Base-by-base conservation (phyloP, 2,113 vertebrate genomes). In the Athene noctua region DNA sequence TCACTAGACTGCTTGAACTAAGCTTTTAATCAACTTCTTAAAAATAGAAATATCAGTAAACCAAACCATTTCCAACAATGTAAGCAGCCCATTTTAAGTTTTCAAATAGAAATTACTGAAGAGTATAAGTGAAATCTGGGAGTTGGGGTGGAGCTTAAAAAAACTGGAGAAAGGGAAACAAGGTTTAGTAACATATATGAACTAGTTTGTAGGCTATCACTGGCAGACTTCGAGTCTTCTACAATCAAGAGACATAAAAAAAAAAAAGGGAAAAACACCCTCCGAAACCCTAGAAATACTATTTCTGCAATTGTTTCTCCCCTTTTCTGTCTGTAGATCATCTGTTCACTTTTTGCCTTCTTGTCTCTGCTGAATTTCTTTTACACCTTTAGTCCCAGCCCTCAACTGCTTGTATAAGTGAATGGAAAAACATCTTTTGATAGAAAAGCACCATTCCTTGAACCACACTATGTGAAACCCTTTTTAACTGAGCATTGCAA, bases 161-260 rank as follows among this genome's bases (percentile, higher is more conserved):
- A 71, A 32, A 4, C 16, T 46, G 5, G 0, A 0, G 18, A 27
- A 32, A 3, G 7, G 9, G 4, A 55, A 92, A 68, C 15, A 59
- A 70, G 12, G 4, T 70, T 82, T 46, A 66, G 17, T 46, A 62
- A 80, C 34, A 73, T 49, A 72, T 61, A 4, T 29, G n/a, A 42
- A 59, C 49, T 15, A 26, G 16, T 65, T n/a, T 61, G 9, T 11
- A 68, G 23, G 38, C 16, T 51, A n/a, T 23, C 58, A 57, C 11
- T 40, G 12, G 38, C 44, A 80, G 40, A 71, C 3, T 65, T 90
- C 32, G 40, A 40, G 40, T 40, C 40, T 40, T 12, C 29, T 82
- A 65, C 36, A 63, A 40, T 26, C 14, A 75, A 75, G 10, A 66
- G 21, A 62, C 5, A 32, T 3, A 17, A 63, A 65, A 83, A 84